Base-by-base conservation (phyloP, 1,140 invertebrate species). In the Riptortus pedestris region DNA sequence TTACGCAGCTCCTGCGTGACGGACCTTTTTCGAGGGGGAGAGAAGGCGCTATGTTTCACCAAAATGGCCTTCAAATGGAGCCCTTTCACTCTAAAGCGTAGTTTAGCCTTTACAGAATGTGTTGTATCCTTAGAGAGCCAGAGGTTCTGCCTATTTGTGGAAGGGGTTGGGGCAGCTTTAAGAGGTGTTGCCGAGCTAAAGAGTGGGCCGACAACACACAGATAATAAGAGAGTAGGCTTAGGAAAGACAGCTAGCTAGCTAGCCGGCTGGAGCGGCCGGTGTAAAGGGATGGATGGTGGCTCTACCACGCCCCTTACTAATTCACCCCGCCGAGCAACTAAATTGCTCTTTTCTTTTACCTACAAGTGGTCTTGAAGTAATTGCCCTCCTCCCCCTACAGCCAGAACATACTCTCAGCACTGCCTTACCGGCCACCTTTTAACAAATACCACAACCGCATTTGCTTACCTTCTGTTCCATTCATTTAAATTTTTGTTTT, bases 321-420 rank as follows among this genome's bases (percentile, higher is more conserved):
- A 55, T 55, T 55, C 51, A 55, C 51, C 51, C 24, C 51, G 24
- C 20, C 51, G 12, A 14, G 20, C 20, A 7, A 24, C 18, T 55
- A 55, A 55, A 55, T 55, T 55, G 51, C 51, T 55, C 51, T 55
- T 24, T 55, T 55, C 51, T 55, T 55, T 55, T 55, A 55, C 51
- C 51, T 55, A 55, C 51, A 24, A 55, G 51, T 55, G 51, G 51
- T 24, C 51, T 55, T 55, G 51, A 55, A 55, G 51, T 55, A 55
- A 55, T 55, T 55, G 51, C 51, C 51, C 26, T 55, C 24, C 51
- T 55, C 14, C 20, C 51, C 26, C 51, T n/a, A n/a, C 20, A 26
- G 18, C 51, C 51, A 18, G 26, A 18, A 55, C 51, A 55, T 55
- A 55, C 51, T 22, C 51, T 7, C 31, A 38, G 31, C 31, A 38